phyloP scores from a whole-genome alignment of 2,113 vertebrate genomes.

The Sapayoa aenigma region DNA sequence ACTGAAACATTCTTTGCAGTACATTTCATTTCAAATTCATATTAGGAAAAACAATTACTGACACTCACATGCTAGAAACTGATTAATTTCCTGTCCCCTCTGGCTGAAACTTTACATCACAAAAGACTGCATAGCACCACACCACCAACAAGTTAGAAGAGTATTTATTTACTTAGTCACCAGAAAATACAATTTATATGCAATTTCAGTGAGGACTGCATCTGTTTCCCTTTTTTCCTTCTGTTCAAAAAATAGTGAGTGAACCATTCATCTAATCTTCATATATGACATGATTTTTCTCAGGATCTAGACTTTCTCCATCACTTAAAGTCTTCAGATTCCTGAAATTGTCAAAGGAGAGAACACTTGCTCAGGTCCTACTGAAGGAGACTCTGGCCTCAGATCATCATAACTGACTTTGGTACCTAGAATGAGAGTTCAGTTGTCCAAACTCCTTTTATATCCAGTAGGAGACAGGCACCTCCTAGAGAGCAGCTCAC shows the following conservation, averaged over 20 bases:
- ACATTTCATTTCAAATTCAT: conserved; percentile 31
- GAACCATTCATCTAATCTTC: not conserved
- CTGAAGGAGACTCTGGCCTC: not conserved
- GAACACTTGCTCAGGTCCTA: not conserved
- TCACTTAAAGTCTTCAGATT: not conserved
- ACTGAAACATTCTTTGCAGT: conserved; percentile 18
- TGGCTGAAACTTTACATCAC: not conserved
- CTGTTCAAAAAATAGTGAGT: not conserved
- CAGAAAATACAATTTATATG: not conserved
- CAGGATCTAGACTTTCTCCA: not conserved
- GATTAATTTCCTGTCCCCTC: conserved; percentile 18
- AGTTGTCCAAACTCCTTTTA: not conserved
- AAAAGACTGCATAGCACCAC: not conserved
- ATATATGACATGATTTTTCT: not conserved
- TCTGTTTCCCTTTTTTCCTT: not conserved
- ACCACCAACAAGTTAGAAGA: not conserved
- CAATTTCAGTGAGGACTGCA: not conserved
- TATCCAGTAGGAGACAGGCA: not conserved
- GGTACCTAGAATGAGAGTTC: not conserved
- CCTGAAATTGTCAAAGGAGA: not conserved
- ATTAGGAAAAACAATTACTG: conserved; percentile 33
- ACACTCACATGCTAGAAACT: conserved; percentile 8
- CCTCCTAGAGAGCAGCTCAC: not conserved
- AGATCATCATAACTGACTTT: not conserved
- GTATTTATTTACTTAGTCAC: not conserved